Evolutionary conservation across 2,797 vertebrate genomes (phyloP), one percentile per base, ranked within the genome.

Genomic region (Crypturellus tataupa): DNA sequence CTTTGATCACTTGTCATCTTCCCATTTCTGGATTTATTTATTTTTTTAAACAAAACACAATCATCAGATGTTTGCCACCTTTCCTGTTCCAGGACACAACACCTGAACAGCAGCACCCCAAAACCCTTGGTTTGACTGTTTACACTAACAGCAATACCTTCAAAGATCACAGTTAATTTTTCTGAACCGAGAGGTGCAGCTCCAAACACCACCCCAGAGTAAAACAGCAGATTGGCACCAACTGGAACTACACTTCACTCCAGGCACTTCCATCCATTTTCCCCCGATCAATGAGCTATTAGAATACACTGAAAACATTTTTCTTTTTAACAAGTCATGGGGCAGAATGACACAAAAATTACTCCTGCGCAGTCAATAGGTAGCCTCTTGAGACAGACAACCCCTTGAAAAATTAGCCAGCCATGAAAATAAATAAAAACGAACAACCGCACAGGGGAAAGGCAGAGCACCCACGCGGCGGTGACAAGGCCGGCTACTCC

Each of bases 31-130:
- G 10, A 15, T 7, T 10, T 12, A 20, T 44, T 12, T 10, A 8
- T n/a, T 70, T 35, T 35, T 16, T 17, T 6, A 79, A 80, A 77
- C 67, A 68, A 0, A 1, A 58, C 0, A 0, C 21, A 39, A 11
- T 44, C 73, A 47, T 10, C 12, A 77, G n/a, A 60, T 9, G 40
- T 7, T 87, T 62, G 51, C 51, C 40, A 51, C 17, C 16, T 46
- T 59, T 72, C 11, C 27, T 69, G 40, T 55, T 63, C 29, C 23
- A n/a, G 83, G 84, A 75, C 0, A n/a, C 4, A 51, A 23, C 2
- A 27, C 3, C 91, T 24, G 35, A 85, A 72, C 18, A 72, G 46
- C 8, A 68, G n/a, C 13, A 65, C 51, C 31, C 53, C 58, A 78
- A 72, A 88, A 33, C 23, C 46, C 37, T 27, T 39, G 12, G 46